A percentile compares a stretch with the other conserved stretches of the same genome.
Evolutionary conservation across 2,797 vertebrate genomes (phyloP).

Genomic region (Sebastes vulpes): DNA sequence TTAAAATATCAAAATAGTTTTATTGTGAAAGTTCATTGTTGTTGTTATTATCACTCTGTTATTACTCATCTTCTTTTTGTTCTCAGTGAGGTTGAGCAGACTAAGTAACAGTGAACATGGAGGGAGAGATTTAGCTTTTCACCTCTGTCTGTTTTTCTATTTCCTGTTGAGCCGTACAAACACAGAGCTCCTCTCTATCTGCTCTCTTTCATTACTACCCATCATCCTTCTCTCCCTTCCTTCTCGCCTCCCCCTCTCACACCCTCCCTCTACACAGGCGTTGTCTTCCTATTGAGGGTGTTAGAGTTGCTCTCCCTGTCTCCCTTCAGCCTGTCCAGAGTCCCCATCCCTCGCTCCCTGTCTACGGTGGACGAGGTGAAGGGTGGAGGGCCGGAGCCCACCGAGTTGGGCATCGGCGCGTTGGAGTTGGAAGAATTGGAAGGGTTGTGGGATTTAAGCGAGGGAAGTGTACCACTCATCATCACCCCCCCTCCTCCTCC

Average conservation of each 20-base stretch:
- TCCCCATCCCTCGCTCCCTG: conserved; percentile 87
- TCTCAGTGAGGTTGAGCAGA: conserved; percentile 69
- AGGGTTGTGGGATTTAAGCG: conserved; percentile 89
- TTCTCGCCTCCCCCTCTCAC: neutral
- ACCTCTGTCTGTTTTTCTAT: conserved; percentile 11
- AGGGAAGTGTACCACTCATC: conserved; percentile 88
- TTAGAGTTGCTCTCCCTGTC: conserved; percentile 92
- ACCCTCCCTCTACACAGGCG: conserved; percentile 84
- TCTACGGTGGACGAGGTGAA: conserved; percentile 87
- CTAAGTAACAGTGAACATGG: conserved; percentile 78
- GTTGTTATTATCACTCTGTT: conserved; percentile 86
- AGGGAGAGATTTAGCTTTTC: conserved; percentile 61
- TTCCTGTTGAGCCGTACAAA: conserved; percentile 26
- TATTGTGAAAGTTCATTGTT: conserved; percentile 84
- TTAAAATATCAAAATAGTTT: conserved; percentile 87
- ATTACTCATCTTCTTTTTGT: conserved; percentile 75
- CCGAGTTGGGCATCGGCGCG: conserved; percentile 84
- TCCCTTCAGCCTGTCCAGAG: conserved; percentile 88
- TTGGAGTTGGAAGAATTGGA: conserved; percentile 88
- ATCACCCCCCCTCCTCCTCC: conserved; percentile 82
- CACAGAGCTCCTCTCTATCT: conserved; percentile 26
- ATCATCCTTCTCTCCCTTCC: conserved; percentile 25
- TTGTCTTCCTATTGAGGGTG: conserved; percentile 95
- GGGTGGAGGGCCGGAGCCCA: conserved; percentile 85
- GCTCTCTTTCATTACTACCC: conserved; percentile 9